Evolutionary conservation across 2,888 invertebrate species (phyloP).

Genomic region (Cylindroiulus punctatus): DNA sequence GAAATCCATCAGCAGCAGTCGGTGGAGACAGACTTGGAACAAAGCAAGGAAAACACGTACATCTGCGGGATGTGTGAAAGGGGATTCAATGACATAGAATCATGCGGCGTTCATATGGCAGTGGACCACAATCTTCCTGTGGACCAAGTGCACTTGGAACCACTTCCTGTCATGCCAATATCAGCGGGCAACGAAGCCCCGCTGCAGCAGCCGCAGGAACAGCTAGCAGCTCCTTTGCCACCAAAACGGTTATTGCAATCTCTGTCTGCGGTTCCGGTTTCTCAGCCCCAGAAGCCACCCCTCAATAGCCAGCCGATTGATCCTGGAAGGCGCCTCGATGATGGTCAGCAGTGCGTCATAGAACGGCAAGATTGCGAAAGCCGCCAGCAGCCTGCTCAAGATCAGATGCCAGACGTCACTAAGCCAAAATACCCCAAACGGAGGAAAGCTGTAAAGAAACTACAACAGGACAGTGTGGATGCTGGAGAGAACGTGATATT

Average conservation of each 20-base stretch:
- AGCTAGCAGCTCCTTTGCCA: neutral
- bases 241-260: neutral
- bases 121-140: slow-evolving; percentile 59
- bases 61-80: slow-evolving; percentile 65
- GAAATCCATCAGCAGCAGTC: slow-evolving; percentile 36
- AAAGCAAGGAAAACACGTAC: slow-evolving; percentile 59
- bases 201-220: slow-evolving; percentile 6
- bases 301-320: neutral
- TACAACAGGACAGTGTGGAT: neutral
- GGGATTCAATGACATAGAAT: slow-evolving; percentile 63
- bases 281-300: neutral
- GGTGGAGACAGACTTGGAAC: neutral
- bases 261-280: neutral
- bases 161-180: neutral
- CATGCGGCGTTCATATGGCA: slow-evolving; percentile 65
- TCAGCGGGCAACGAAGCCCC: neutral
- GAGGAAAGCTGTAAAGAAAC: neutral
- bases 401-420: neutral
- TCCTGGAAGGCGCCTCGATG: no score
- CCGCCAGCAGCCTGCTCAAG: neutral
- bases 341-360: neutral
- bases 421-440: neutral
- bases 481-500: neutral
- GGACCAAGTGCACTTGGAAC: slow-evolving; percentile 57
- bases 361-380: neutral